Conservation (phyloP, 2,888 invertebrate genomes). For the Muscina levida region DNA sequence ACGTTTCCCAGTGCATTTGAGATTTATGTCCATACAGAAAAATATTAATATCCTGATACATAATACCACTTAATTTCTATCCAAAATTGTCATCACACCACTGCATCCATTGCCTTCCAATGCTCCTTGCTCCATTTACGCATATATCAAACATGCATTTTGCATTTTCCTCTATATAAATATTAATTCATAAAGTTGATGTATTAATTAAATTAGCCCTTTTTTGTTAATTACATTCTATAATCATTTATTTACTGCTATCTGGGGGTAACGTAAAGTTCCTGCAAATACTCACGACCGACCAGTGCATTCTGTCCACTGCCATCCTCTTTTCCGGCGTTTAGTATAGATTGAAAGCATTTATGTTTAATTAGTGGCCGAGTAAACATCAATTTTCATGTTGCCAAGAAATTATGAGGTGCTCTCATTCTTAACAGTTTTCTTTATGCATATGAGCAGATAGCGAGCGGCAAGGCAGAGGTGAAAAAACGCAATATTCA, state of each 20-base stretch:
- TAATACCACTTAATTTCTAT: too few species aligned
- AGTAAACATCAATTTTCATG: conserved; percentile 65
- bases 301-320: not conserved
- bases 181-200: conserved; percentile 48
- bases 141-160: conserved; percentile 47
- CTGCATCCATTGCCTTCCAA: too few species aligned
- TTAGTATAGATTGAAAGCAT: conserved; percentile 65
- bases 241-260: conserved; percentile 64
- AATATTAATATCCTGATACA: too few species aligned
- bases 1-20: too few species aligned
- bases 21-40: too few species aligned
- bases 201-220: conserved; percentile 64
- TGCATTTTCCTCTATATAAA: conserved; percentile 35
- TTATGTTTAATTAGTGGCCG: conserved; percentile 64
- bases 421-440: conserved; percentile 27
- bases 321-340: conserved; percentile 42
- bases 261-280: conserved; percentile 6
- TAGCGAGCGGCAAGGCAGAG: not conserved
- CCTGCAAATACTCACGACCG: not conserved
- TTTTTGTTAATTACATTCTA: conserved; percentile 31
- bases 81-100: too few species aligned
- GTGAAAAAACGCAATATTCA: too few species aligned
- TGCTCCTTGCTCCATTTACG: conserved; percentile 58
- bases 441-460: not conserved
- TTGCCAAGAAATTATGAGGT: conserved; percentile 60